A percentile compares a stretch with the other conserved stretches of the same genome.
Evolutionary conservation across 2,113 vertebrate genomes (phyloP).

Genomic region (Gadus macrocephalus): DNA sequence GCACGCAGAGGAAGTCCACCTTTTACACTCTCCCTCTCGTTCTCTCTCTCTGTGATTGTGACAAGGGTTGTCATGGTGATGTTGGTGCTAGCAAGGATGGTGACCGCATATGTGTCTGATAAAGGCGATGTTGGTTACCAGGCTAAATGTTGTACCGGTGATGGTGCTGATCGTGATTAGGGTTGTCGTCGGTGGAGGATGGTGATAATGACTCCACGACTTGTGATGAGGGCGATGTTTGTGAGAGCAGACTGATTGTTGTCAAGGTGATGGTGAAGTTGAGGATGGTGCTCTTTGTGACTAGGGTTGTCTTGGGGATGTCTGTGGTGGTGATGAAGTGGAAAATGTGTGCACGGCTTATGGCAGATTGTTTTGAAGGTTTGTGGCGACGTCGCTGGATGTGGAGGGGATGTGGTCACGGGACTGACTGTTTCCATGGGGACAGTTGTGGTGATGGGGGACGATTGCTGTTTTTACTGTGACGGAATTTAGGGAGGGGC

Average conservation of each 20-base stretch:
- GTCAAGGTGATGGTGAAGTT: background rate
- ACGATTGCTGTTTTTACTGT: constrained; percentile 12
- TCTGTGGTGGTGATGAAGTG: background rate
- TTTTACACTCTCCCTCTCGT: too few relatives aligned
- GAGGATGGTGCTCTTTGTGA: background rate
- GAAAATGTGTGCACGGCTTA: too few relatives aligned
- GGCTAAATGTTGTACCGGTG: background rate
- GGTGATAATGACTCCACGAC: too few relatives aligned
- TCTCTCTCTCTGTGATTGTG: too few relatives aligned
- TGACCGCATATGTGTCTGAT: too few relatives aligned
- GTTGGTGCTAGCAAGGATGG: too few relatives aligned
- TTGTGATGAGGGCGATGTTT: background rate
- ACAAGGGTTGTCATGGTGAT: too few relatives aligned
- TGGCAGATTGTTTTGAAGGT: too few relatives aligned
- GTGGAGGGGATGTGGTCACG: background rate
- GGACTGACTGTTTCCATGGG: background rate
- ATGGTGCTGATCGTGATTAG: background rate
- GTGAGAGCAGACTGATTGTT: background rate
- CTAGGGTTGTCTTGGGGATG: background rate
- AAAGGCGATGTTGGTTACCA: background rate
- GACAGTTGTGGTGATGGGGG: background rate
- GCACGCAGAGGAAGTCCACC: too few relatives aligned
- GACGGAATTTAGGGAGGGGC: constrained; percentile 14
- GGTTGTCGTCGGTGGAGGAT: background rate
- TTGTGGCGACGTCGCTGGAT: too few relatives aligned